Evolutionary conservation across 2,797 vertebrate species (phyloP).

Genomic region (Poeciliopsis presidionis): DNA sequence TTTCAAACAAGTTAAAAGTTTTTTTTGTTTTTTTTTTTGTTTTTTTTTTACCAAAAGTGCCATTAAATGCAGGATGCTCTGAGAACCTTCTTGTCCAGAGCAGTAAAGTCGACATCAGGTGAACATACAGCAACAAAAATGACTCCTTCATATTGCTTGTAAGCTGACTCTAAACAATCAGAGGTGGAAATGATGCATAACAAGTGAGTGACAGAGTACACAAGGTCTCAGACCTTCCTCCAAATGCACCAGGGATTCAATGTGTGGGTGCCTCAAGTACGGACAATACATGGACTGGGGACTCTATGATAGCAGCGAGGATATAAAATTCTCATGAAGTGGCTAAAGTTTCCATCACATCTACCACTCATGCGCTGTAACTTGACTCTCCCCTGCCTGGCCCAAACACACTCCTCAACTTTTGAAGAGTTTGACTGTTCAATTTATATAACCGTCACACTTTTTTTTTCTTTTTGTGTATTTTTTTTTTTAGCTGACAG

Average conservation of each 20-base stretch:
- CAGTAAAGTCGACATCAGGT: slow-evolving; percentile 1
- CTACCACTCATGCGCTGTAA: slow-evolving; percentile 61
- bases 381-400: slow-evolving; percentile 52
- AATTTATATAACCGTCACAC: slow-evolving; percentile 76
- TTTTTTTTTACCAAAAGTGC: not conserved
- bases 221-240: slow-evolving; percentile 26
- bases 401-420: slow-evolving; percentile 37
- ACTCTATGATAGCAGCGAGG: slow-evolving; percentile 58
- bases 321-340: slow-evolving; percentile 73
- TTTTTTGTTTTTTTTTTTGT: not conserved
- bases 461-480: slow-evolving; percentile 41
- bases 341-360: slow-evolving; percentile 66
- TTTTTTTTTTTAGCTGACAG: slow-evolving; percentile 52
- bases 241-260: slow-evolving; percentile 37
- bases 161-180: slow-evolving; percentile 61
- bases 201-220: slow-evolving; percentile 19
- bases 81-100: not conserved
- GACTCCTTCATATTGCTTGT: slow-evolving; percentile 40
- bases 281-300: slow-evolving; percentile 31
- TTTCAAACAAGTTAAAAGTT: not conserved
- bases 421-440: slow-evolving; percentile 60
- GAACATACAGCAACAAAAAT: slow-evolving; percentile 38
- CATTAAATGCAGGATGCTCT: not conserved
- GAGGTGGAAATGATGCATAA: slow-evolving; percentile 53
- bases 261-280: slow-evolving; percentile 56